Evolutionary conservation across 2,797 vertebrate species (phyloP), one percentile per base, ranked within the genome.

Genomic region (Okamejei kenojei): DNA sequence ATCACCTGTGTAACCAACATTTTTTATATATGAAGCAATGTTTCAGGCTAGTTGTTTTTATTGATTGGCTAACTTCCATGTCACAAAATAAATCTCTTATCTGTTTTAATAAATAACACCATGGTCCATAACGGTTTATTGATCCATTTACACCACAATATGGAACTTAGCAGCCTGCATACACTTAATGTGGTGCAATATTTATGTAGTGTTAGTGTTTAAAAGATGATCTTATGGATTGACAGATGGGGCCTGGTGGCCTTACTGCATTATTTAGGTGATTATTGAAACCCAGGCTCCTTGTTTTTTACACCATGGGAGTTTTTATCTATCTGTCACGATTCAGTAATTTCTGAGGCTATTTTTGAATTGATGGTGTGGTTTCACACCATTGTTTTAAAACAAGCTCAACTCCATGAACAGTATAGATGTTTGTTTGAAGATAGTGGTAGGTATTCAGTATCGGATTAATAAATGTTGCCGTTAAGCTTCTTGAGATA

Each of bases 101-200:
- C 54, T 84, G 54, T 58, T 26, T 26, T 61, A 84, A 29, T 84
- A 61, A 84, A 84, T 84, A 23, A 61, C 81, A 84, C 54, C 26
- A 29, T 84, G 58, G 23, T 29, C 81, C 81, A 84, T 84, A 84
- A 84, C 61, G 4, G 45, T 84, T 84, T 84, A 84, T 84, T 84
- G 81, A 84, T 84, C 54, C 26, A 29, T 84, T 84, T 54, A 61
- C 45, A 84, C 8, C 19, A 26, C 81, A 84, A 26, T 11, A 29
- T 26, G 26, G 26, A 61, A 84, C 23, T 58, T 26, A 26, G 45
- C 45, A 84, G 77, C 77, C 26, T 84, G 81, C 8, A 61, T 61
- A 84, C 9, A 61, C 29, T 26, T 13, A 54, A 54, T 58, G n/a
- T 79, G 81, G 45, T 84, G 45, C 81, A 54, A 58, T 79, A 35